Evolutionary conservation across 2,797 vertebrate species (phyloP).

Genomic region (Manis crassicaudata): DNA sequence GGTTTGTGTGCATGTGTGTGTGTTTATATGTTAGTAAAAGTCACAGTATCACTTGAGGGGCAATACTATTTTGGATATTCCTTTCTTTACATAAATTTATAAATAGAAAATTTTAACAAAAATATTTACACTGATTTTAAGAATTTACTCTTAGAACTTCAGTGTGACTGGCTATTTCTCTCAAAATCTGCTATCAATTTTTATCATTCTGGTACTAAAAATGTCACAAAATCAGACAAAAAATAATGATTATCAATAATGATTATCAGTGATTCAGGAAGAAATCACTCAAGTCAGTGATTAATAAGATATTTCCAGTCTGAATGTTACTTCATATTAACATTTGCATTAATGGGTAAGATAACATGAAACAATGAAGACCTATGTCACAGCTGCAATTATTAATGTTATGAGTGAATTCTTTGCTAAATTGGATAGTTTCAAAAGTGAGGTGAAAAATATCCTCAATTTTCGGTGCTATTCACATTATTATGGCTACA

Average conservation of each 20-base stretch:
- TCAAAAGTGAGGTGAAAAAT: background rate
- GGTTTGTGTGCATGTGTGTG: background rate
- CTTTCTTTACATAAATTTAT: background rate
- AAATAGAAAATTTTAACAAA: background rate
- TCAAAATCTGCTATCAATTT: background rate
- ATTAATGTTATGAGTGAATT: background rate
- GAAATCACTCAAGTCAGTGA: background rate
- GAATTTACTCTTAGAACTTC: background rate
- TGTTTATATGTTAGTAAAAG: background rate
- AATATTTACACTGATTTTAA: background rate
- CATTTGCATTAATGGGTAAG: background rate
- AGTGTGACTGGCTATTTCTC: background rate
- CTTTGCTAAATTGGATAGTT: background rate
- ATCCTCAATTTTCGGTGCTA: background rate
- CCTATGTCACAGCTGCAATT: background rate
- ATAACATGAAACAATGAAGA: background rate
- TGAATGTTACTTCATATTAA: background rate
- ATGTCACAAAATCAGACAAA: background rate
- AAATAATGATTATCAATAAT: background rate
- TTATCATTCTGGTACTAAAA: background rate
- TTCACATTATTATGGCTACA: background rate
- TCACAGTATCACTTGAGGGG: background rate
- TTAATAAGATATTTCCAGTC: background rate
- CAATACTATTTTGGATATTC: background rate
- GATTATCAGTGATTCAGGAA: background rate